These are phyloP conservation scores for Oscheius sp. DNA, from an alignment of 2,888 invertebrate genomes.

Conservation along the genomic window DNA sequence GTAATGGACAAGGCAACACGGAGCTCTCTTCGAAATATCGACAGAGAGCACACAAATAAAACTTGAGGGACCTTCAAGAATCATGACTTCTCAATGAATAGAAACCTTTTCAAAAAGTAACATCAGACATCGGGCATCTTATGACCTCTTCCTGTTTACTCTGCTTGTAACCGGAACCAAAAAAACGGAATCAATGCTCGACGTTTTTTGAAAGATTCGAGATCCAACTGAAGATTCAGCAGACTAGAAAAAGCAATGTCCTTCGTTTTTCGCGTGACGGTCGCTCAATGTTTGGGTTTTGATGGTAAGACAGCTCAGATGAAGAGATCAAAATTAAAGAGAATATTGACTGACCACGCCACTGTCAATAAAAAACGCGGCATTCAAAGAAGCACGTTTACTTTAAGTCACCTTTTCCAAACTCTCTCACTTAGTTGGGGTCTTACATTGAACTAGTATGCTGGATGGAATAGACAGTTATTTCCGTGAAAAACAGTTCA, in stretches of 20 bases:
- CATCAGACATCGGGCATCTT: no score
- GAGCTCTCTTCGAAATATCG: not conserved
- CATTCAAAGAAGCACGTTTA: constrained; percentile 2
- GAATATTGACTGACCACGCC: constrained; percentile 7
- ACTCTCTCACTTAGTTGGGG: no score
- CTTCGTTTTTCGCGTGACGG: constrained; percentile 1
- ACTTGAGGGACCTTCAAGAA: no score
- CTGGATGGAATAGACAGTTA: no score
- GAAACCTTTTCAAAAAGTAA: no score
- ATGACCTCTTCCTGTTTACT: no score
- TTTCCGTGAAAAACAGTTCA: no score
- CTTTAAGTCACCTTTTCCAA: no score
- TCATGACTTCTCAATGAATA: not conserved
- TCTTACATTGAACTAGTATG: no score
- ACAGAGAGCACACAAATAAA: not conserved
- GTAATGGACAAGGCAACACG: not conserved
- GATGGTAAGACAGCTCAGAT: not conserved
- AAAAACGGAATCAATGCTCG: no score
- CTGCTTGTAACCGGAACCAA: no score
- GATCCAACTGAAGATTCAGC: constrained; percentile 19
- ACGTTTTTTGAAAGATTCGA: not conserved
- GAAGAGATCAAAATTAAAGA: not conserved
- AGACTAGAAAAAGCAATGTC: constrained; percentile 12
- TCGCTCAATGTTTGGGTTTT: constrained; percentile 4
- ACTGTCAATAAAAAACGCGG: constrained; percentile 3